Evolutionary conservation across 2,888 invertebrate genomes (phyloP).

Genomic region (Drosophila merina): DNA sequence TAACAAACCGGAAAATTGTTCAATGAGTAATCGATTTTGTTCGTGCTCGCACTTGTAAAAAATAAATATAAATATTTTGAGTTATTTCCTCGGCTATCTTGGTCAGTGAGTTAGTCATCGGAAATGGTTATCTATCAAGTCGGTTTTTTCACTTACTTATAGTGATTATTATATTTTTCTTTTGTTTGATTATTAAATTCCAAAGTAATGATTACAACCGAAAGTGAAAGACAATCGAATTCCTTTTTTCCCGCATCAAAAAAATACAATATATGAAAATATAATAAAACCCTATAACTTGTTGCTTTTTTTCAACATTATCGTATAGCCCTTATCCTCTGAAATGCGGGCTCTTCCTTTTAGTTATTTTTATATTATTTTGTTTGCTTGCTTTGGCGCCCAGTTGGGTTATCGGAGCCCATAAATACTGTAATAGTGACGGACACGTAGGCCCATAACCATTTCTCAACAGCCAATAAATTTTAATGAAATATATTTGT

Average conservation of each 20-base stretch:
- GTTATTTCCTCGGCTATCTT: background rate
- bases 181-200: background rate
- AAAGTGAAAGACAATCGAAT: background rate
- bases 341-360: conserved; percentile 7
- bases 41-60: no score
- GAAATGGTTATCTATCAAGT: background rate
- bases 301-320: conserved; percentile 8
- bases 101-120: background rate
- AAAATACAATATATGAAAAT: conserved; percentile 1
- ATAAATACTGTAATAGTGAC: conserved; percentile 53
- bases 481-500: conserved; percentile 36
- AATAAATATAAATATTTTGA: background rate
- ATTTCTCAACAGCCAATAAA: conserved; percentile 52
- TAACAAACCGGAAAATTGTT: background rate
- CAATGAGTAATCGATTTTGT: conserved; percentile 2
- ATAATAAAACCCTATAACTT: conserved; percentile 1
- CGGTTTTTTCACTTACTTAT: background rate
- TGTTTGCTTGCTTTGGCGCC: conserved; percentile 11
- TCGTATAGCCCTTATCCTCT: conserved; percentile 27
- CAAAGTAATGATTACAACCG: conserved; percentile 1
- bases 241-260: conserved; percentile 13
- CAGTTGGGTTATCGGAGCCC: conserved; percentile 57
- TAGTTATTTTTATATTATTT: conserved; percentile 3
- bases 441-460: conserved; percentile 43
- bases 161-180: background rate